phyloP scores from a whole-genome alignment of 2,113 vertebrate species.

The Trinectes maculatus region DNA sequence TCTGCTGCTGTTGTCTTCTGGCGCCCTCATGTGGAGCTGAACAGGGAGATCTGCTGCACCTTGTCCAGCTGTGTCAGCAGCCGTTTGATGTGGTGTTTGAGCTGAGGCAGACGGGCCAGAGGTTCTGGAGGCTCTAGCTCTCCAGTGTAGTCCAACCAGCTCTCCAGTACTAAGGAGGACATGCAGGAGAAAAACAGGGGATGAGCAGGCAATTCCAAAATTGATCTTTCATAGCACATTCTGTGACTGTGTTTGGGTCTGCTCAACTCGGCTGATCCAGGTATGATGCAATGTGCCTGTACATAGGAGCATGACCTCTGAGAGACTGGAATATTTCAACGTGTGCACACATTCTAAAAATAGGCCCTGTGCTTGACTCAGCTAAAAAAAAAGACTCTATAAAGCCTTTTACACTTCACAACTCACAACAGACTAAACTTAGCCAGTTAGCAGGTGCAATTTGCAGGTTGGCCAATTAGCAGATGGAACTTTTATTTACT shows the following conservation, averaged over 20 bases:
- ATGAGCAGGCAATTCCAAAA: too few species aligned
- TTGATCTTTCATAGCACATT: too few species aligned
- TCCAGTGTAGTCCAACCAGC: slow-evolving; percentile 96
- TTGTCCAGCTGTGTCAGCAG: slow-evolving; percentile 92
- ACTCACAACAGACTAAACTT: too few species aligned
- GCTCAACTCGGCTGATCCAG: too few species aligned
- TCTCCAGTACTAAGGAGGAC: slow-evolving; percentile 88
- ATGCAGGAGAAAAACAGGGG: background rate
- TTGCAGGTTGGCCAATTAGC: too few species aligned
- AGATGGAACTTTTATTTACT: background rate
- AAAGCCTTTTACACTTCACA: background rate
- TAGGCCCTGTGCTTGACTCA: background rate
- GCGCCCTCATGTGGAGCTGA: slow-evolving; percentile 84
- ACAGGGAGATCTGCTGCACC: slow-evolving; percentile 91
- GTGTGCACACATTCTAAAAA: background rate
- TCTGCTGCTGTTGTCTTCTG: slow-evolving; percentile 56
- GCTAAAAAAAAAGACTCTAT: background rate
- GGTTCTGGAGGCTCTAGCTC: slow-evolving; percentile 97
- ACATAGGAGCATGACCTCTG: background rate
- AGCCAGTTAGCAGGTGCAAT: too few species aligned
- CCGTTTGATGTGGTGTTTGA: slow-evolving; percentile 95
- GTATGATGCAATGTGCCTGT: background rate
- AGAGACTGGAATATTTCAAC: background rate
- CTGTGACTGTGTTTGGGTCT: background rate
- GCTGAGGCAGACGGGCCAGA: slow-evolving; percentile 92